Evolutionary conservation across 2,888 invertebrate genomes (phyloP), one percentile per base, ranked within the genome.

Genomic region (Epirrhoe alternata): DNA sequence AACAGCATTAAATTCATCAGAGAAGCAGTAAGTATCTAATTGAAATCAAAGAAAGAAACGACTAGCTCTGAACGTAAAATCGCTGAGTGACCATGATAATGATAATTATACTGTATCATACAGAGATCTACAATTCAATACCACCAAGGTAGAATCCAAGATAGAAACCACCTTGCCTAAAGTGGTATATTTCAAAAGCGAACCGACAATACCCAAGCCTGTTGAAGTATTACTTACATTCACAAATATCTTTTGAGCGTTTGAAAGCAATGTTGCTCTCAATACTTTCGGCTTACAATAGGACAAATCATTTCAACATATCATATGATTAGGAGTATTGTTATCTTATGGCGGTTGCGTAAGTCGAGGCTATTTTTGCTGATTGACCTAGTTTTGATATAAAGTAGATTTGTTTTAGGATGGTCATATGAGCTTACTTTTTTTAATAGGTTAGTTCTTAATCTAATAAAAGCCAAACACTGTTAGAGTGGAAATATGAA

Each of bases 321-420:
- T 70, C 64, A 58, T 73, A 69, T 73, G 73, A 73, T 73, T 71
- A 70, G 67, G 63, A 66, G 69, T 70, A 73, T 71, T 73, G 73
- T 73, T 70, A 70, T 60, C 70, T 66, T 59, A 65, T 65, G 66
- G 68, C 50, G 30, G 51, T 73, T 71, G 66, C 64, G 59, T 69
- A 68, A 61, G 64, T 59, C 58, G 53, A 54, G 51, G 53, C 64
- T 60, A 38, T 33, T 60, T 67, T 55, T 35, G 59, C 55, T 68
- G 57, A 64, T 35, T 58, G 42, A 52, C 49, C 38, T 14, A 14
- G 8, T 58, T 17, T 38, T 42, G 7, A 33, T 33, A 7, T 33
- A 33, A 33, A 33, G 33, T 7, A 33, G 33, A 7, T 33, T 5
- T 33, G 6, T 33, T 33, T n/a, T n/a, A n/a, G n/a, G n/a, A n/a